Percentiles rank a stretch among this genome's conserved stretches.
Evolutionary conservation across 2,797 vertebrate species (phyloP).

Genomic region (Australoheros facetus): DNA sequence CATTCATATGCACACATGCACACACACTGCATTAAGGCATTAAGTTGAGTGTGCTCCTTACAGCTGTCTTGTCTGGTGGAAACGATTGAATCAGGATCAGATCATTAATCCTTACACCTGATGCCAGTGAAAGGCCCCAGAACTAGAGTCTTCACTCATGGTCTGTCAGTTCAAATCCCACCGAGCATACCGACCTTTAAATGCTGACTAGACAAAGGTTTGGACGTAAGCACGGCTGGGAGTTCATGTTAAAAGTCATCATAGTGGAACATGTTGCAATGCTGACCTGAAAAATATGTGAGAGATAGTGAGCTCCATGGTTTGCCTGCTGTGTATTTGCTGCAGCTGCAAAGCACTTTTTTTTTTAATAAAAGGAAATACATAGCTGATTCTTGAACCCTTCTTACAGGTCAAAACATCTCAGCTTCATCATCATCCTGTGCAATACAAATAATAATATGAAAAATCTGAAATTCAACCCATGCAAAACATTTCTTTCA

Average conservation of each 20-base stretch:
- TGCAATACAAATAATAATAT: not conserved
- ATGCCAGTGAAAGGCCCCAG: constrained; percentile 36
- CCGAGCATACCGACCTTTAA: constrained; percentile 26
- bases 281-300: constrained; percentile 14
- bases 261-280: constrained; percentile 23
- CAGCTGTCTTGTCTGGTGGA: constrained; percentile 37
- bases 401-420: not conserved
- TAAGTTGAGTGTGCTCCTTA: constrained; percentile 22
- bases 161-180: constrained; percentile 53
- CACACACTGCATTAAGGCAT: not conserved
- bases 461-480: not conserved
- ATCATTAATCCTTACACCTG: constrained; percentile 56
- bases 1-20: constrained; percentile 11
- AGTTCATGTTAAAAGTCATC: constrained; percentile 33
- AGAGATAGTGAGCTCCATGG: constrained; percentile 13
- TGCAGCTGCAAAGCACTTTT: constrained; percentile 2
- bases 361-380: not conserved
- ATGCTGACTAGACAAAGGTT: constrained; percentile 36
- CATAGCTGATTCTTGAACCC: not conserved
- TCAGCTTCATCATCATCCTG: not conserved
- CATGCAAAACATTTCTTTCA: not conserved
- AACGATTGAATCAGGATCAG: constrained; percentile 51
- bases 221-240: constrained; percentile 4
- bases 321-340: constrained; percentile 5
- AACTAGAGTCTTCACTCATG: constrained; percentile 28